Evolutionary conservation across 2,113 vertebrate genomes (phyloP).

Genomic region (Glaucomys volans): DNA sequence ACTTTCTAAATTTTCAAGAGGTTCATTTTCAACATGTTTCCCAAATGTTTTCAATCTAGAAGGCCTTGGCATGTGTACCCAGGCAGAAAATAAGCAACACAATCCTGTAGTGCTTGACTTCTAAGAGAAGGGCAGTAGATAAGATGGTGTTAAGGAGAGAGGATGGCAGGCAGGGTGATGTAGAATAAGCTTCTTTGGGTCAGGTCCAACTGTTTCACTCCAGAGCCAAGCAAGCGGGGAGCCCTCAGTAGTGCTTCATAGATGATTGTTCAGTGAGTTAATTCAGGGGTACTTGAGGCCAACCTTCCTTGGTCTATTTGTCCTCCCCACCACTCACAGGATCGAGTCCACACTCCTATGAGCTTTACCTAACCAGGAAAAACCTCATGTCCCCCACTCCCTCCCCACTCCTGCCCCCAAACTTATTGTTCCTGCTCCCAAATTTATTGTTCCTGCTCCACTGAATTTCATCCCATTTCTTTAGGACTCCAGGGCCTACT

Average conservation of each 20-base stretch:
- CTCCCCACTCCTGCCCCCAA: no score
- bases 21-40: constrained; percentile 27
- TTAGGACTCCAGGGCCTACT: background rate
- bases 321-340: background rate
- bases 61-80: background rate
- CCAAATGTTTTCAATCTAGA: background rate
- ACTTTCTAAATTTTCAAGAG: background rate
- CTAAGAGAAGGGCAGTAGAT: background rate
- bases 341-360: background rate
- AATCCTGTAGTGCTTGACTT: background rate
- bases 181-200: background rate
- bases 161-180: background rate
- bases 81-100: background rate
- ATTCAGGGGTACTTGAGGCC: background rate
- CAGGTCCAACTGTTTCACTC: background rate
- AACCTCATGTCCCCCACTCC: accelerated
- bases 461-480: background rate
- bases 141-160: background rate
- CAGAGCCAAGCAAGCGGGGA: background rate
- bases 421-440: background rate
- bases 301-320: background rate
- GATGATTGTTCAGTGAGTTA: background rate
- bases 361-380: no score
- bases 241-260: background rate
- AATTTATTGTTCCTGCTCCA: background rate